These are phyloP conservation scores for Pterobdella sp. DNA, from an alignment of 2,888 invertebrate species.

Conservation along the genomic window DNA sequence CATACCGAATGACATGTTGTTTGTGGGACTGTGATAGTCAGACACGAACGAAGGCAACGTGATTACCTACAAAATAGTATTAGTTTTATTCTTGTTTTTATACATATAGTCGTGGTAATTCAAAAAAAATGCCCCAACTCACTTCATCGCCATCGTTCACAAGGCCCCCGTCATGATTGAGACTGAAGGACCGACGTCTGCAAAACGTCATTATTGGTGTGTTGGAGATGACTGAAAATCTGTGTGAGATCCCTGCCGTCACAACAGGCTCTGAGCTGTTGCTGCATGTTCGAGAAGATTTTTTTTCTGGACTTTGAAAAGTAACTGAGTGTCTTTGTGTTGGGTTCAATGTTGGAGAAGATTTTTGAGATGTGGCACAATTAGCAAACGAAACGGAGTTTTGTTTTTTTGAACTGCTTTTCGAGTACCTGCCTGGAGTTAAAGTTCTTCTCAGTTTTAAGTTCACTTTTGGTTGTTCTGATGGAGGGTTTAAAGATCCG, in stretches of 20 bases:
- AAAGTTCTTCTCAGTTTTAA: conserved; percentile 14
- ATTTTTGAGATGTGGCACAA: not conserved
- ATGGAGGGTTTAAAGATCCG: not conserved
- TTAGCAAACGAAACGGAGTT: not conserved
- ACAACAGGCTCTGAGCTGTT: not conserved
- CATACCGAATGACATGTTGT: not conserved
- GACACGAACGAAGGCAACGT: not conserved
- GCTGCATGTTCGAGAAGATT: not conserved
- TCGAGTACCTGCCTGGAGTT: conserved; percentile 20
- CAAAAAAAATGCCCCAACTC: not conserved
- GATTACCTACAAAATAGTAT: not conserved
- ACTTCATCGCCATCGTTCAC: conserved; percentile 36
- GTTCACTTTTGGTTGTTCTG: not conserved
- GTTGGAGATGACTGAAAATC: conserved; percentile 18
- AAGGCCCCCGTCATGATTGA: conserved; percentile 33
- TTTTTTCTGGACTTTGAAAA: conserved; percentile 8
- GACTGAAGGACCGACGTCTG: conserved; percentile 34
- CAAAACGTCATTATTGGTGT: conserved; percentile 23
- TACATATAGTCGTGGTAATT: conserved; percentile 25
- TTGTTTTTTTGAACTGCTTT: not conserved
- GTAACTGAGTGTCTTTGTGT: conserved; percentile 15
- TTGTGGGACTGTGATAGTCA: not conserved
- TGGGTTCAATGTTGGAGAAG: not conserved
- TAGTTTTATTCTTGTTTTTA: not conserved
- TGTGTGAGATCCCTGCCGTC: not conserved